Conservation (phyloP, 2,888 invertebrate species). For the Athalia cordata region DNA sequence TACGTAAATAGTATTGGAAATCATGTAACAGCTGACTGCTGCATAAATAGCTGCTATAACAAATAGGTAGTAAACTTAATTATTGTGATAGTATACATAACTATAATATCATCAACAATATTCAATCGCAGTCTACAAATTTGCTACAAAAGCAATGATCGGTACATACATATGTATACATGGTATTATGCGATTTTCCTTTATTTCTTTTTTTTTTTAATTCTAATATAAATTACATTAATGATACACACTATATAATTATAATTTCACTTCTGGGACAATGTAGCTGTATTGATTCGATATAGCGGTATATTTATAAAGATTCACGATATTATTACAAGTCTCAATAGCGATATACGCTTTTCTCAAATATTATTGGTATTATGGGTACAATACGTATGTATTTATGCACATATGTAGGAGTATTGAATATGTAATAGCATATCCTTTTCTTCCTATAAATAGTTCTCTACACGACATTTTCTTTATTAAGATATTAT, state of each 20-base stretch:
- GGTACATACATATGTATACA: background rate
- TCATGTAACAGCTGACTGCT: no score
- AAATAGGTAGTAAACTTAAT: background rate
- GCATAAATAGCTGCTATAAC: background rate
- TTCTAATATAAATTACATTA: conserved; percentile 60
- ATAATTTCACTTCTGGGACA: conserved; percentile 20
- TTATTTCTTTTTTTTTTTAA: background rate
- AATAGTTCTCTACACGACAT: conserved; percentile 1
- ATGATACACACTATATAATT: conserved; percentile 52
- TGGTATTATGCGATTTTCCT: conserved; percentile 43
- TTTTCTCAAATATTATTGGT: no score
- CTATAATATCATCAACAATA: background rate
- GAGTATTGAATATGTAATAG: background rate
- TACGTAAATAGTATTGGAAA: background rate
- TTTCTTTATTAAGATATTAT: conserved; percentile 51
- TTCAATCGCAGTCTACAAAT: conserved; percentile 61
- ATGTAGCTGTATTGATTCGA: conserved; percentile 30
- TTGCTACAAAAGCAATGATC: conserved; percentile 62
- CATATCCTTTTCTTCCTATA: background rate
- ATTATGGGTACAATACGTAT: background rate
- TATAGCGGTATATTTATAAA: background rate
- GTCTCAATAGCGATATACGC: no score
- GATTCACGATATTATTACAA: no score
- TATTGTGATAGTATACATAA: background rate
- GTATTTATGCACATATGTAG: background rate